Evolutionary conservation across 2,888 invertebrate species (phyloP), one percentile per base, ranked within the genome.

Genomic region (Eupithecia dodoneata): DNA sequence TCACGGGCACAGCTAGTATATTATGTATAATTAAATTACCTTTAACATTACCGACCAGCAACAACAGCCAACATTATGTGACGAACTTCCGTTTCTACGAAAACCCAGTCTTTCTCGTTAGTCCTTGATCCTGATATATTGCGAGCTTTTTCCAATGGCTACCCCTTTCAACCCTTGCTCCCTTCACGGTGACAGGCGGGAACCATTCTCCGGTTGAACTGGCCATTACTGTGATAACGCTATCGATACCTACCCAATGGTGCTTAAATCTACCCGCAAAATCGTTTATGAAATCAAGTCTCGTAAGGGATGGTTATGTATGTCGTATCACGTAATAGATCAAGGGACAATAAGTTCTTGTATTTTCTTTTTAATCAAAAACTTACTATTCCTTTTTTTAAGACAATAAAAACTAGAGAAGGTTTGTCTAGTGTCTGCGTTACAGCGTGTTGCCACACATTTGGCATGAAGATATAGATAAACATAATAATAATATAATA

Each of bases 181-280:
- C 90, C 90, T 88, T 89, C 91, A 90, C 76, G 82, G 87, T 88
- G 91, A 90, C 91, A 89, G 88, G 85, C 85, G 84, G 87, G 89
- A 90, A 91, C 90, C 90, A 90, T 89, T 86, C 87, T 83, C 81
- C 82, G 83, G 83, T 85, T 87, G 85, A 85, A 85, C 83, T 84
- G 83, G 84, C 85, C 87, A 88, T 90, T 90, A 88, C 87, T 87
- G 86, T 88, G 88, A 87, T 87, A 83, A 83, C 76, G 83, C 69
- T 83, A 83, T 79, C 83, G 75, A 78, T 80, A 81, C 76, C 81
- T 77, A 78, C 76, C 30, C 30, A 30, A 30, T 80, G 81, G 80
- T 73, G 79, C 76, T 74, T 76, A 70, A 72, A 78, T 73, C 69
- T 70, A 74, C 66, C 73, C 44, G 65, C 65, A 59, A 72, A 72